Base-by-base conservation (phyloP, 2,797 vertebrate genomes). In the Pipistrellus pygmaeus region DNA sequence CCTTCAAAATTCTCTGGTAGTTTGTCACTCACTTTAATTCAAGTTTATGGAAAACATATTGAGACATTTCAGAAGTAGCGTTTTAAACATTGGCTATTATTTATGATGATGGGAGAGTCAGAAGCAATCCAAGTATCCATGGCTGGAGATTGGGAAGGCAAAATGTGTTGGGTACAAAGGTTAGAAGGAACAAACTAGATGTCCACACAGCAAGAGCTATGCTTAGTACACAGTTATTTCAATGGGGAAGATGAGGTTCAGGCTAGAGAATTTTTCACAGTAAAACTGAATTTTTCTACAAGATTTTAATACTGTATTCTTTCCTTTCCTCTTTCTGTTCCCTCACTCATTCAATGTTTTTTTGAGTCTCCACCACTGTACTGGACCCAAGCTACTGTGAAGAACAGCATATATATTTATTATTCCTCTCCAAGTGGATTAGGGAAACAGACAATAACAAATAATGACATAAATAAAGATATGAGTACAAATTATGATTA, bases 31-130 rank as follows among this genome's bases (percentile, higher is more conserved):
- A 93, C 8, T 89, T 14, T 85, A 95, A 96, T 27, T 80, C 8
- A 72, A 85, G 30, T 76, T 95, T 90, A 88, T 93, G 80, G n/a
- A 86, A 95, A 95, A 85, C 62, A 91, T 81, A 93, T 68, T n/a
- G 53, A 92, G 55, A 66, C 6, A 72, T 92, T 78, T 86, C 48
- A 80, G 88, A 82, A 87, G 41, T 75, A 75, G 38, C 76, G 53
- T 69, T 95, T 90, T 77, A 86, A 90, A 84, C 7, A 23, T 6
- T 92, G 51, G 35, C 35, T 85, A 7, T 46, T 68, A 23, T 71
- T 92, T 77, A 60, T 30, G 15, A 69, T 77, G 17, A 38, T 60
- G 57, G 80, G 84, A 85, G 55, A 91, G 13, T 11, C 64, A 41
- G 48, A 84, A 44, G 38, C 25, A 25, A 48, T n/a, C 57, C 62